phyloP scores from a whole-genome alignment of 2,888 invertebrate genomes.

The Apamea sordens region DNA sequence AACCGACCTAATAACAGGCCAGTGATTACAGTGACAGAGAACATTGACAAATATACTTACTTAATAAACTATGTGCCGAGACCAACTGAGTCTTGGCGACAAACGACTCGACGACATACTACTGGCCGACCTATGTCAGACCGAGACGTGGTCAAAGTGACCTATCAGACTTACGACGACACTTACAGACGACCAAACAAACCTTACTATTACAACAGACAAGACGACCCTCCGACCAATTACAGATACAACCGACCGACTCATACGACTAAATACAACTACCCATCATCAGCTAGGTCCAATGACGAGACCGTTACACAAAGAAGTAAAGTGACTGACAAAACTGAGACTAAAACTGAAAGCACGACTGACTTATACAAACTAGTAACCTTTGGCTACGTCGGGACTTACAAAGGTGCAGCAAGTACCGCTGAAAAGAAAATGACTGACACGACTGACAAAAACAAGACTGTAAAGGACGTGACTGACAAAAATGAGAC shows the following conservation, averaged over 20 bases:
- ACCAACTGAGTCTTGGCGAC: constrained; percentile 87
- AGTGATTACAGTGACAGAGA: constrained; percentile 87
- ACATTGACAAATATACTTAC: constrained; percentile 87
- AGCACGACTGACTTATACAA: constrained; percentile 84
- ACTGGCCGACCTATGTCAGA: constrained; percentile 70
- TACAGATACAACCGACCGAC: constrained; percentile 78
- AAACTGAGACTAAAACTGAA: constrained; percentile 65
- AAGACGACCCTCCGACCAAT: constrained; percentile 71
- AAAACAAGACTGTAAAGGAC: constrained; percentile 41
- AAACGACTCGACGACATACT: constrained; percentile 79
- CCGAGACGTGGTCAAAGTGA: constrained; percentile 86
- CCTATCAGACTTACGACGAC: constrained; percentile 87
- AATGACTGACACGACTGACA: constrained; percentile 45
- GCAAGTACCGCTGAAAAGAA: constrained; percentile 62
- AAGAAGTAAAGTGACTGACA: constrained; percentile 56
- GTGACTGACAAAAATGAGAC: constrained; percentile 46
- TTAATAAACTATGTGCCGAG: constrained; percentile 89
- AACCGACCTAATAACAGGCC: constrained; percentile 73
- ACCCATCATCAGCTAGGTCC: constrained; percentile 84
- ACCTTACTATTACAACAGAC: constrained; percentile 83
- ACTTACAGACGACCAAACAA: constrained; percentile 85
- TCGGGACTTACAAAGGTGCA: constrained; percentile 85
- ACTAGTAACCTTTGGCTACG: constrained; percentile 88
- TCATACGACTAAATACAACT: constrained; percentile 72
- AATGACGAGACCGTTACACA: constrained; percentile 76